Evolutionary conservation across 1,140 invertebrate genomes (phyloP), one percentile per base, ranked within the genome.

Genomic region (Eubasilissa regina): DNA sequence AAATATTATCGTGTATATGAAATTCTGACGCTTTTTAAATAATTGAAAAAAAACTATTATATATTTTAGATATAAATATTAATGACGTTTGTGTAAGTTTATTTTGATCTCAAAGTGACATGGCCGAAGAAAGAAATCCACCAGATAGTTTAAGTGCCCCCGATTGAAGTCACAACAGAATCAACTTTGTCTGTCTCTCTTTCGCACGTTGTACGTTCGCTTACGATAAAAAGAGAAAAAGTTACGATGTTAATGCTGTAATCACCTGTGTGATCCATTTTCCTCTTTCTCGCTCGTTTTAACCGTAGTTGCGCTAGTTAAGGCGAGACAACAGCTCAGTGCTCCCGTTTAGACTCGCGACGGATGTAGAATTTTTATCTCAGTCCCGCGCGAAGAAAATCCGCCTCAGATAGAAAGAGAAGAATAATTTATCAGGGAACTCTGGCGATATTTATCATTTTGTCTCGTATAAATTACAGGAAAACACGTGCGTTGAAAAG

Each of bases 331-430:
- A 47, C 21, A 53, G 9, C 47, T 48, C 48, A 66, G 62, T 80
- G 78, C 78, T 68, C 78, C 78, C 58, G 78, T 80, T 79, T 72
- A 35, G n/a, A 66, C 44, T 56, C 47, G 62, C 73, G 78, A 48
- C 70, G 78, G 73, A 74, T 19, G 17, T 44, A 17, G 13, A n/a
- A 25, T 43, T 74, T 56, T 47, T 4, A 12, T 74, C 53, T 74
- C 55, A 15, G 15, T 74, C 25, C 35, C 51, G 43, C 72, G 13
- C 51, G 19, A 10, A 13, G 51, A 47, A 58, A 56, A 43, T 21
- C 25, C 51, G 12, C 17, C 8, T 55, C 43, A 12, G 55, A 44
- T 25, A 8, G 72, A 74, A 56, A 74, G 72, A 74, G 72, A 56
- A 56, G 19, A 45, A 17, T 56, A 17, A 74, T 56, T 58, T 44